Base-by-base conservation (phyloP, 2,888 invertebrate species). In the Coleophora deauratella region DNA sequence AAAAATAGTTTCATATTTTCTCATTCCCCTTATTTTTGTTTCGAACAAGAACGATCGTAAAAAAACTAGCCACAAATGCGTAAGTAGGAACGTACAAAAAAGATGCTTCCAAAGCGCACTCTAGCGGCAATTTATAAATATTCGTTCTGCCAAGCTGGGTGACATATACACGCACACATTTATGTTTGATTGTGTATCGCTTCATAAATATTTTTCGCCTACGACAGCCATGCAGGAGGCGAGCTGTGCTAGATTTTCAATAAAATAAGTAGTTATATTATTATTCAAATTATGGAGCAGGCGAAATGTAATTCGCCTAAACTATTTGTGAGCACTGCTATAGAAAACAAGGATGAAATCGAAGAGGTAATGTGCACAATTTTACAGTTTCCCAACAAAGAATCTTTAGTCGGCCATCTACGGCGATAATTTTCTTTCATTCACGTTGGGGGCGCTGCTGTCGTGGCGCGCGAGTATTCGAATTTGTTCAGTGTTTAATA, bases 271-370 rank as follows among this genome's bases (percentile, higher is more conserved):
- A 85, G 77, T 79, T 75, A 61, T 72, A 73, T 65, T 69, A 69
- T 69, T 69, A 71, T 69, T 67, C 72, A 72, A 72, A 84, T 73
- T 74, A 88, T 88, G 88, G 88, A 88, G 80, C 87, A 86, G 72
- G 74, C 75, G 67, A 88, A 87, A 85, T 75, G 77, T 71, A 82
- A 78, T 79, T 74, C 86, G 70, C 92, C 92, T 69, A 93, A 91
- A 87, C 88, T 95, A 85, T 93, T 94, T 87, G 87, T 91, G 87
- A 91, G 91, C 77, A 91, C 92, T 72, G 89, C 91, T 72, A 91
- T 95, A 78, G 95, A 95, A 89, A 91, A 91, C 88, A 93, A 92
- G 91, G 95, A 95, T 88, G 95, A 95, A 81, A 89, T 93, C 77
- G 95, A 95, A 79, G 95, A 95, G 94, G 95, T 95, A 91, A 88